phyloP scores from a whole-genome alignment of 64 coral and sea anemone genomes.

The Pocillopora verrucosa region DNA sequence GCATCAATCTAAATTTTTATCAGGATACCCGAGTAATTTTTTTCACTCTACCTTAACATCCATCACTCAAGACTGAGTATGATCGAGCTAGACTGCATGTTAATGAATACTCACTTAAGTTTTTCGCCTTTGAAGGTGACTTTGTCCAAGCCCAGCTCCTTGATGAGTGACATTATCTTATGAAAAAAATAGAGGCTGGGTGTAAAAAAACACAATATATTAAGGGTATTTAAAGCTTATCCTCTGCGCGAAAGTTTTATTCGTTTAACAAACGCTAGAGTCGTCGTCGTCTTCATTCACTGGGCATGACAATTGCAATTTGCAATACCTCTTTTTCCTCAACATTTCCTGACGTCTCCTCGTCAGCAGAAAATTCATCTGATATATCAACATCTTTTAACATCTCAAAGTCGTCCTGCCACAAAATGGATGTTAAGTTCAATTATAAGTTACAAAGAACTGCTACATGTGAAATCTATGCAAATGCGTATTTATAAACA shows the following conservation, averaged over 20 bases:
- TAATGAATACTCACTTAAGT: neutral
- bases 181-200: neutral
- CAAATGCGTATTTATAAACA: too few species aligned
- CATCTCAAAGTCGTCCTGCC: constrained; percentile 92
- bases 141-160: constrained; percentile 81
- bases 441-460: neutral
- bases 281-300: too few species aligned
- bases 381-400: constrained; percentile 68
- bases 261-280: too few species aligned
- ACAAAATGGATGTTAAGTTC: neutral
- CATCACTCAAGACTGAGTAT: too few species aligned
- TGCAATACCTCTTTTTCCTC: constrained; percentile 39
- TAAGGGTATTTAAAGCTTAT: neutral
- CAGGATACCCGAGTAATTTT: too few species aligned
- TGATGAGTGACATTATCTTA: constrained; percentile 76
- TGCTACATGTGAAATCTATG: too few species aligned
- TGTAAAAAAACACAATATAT: neutral
- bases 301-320: too few species aligned
- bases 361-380: constrained; percentile 45
- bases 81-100: too few species aligned
- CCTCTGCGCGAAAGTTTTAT: too few species aligned
- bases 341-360: neutral
- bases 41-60: too few species aligned
- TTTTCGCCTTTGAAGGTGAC: constrained; percentile 50
- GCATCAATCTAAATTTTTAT: too few species aligned